Base-by-base conservation (phyloP, 2,888 invertebrate species). In the Pherbina coryleti region DNA sequence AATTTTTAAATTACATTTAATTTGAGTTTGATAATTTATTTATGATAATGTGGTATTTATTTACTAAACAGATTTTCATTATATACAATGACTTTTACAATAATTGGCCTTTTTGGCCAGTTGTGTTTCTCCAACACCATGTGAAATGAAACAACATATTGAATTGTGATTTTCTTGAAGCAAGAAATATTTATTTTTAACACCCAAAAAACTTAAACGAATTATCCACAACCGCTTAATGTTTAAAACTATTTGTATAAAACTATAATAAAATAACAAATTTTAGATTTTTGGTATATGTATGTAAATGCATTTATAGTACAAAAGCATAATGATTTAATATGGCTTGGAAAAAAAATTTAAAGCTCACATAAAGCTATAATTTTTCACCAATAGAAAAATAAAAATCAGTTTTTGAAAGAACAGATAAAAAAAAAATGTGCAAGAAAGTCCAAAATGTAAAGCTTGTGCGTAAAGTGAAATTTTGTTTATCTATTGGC, bases 101-200 rank as follows among this genome's bases (percentile, higher is more conserved):
- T n/a, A 28, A 31, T n/a, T 17, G 14, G 31, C 31, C 34, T 64
- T 25, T 3, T 25, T 25, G 11, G 7, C 22, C 57, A 25, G 28
- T 60, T 25, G 28, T 60, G 57, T 25, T 25, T 28, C 25, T 69
- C 70, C 70, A 55, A 53, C 70, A 73, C 62, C 49, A 25, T 37
- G 62, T 60, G 44, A 73, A 73, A 73, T 73, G 62, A 73, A 73
- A 73, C 73, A 73, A 73, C 73, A 28, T 25, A 73, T 62, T 25
- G 60, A 25, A 7, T 60, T 57, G 8, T 44, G 14, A 14, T 73
- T 28, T 60, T 22, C 57, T 11, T 37, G n/a, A 37, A 31, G 31
- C 57, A 57, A 57, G 34, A 31, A 57, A 19, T 60, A n/a, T 72
- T 22, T 37, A 37, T 72, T 51, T 72, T 69, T 49, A 28, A 7